Percentiles rank a stretch among this genome's conserved stretches.
Conservation (phyloP, 2,797 vertebrate species). For the Buceros bicornis region DNA sequence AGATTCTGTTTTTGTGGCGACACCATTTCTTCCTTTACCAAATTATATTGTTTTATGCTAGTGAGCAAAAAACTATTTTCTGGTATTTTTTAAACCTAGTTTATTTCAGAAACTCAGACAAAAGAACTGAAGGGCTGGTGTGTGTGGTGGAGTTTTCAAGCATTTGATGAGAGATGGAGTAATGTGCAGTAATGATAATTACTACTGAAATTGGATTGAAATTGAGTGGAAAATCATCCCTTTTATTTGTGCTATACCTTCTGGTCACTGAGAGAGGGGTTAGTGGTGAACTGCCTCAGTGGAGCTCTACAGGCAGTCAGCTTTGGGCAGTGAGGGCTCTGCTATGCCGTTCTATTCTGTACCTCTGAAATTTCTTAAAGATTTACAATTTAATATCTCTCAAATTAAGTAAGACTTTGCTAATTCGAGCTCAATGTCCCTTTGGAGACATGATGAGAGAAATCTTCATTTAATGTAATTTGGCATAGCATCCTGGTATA, state of each 20-base stretch:
- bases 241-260: neutral
- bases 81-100: neutral
- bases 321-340: neutral
- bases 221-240: neutral
- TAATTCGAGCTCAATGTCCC: neutral
- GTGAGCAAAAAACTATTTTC: neutral
- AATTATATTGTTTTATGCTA: neutral
- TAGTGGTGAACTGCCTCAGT: neutral
- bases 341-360: neutral
- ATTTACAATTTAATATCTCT: neutral
- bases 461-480: neutral
- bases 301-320: neutral
- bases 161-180: neutral
- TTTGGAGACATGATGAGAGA: neutral
- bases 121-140: neutral
- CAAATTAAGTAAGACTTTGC: neutral
- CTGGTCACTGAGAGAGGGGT: neutral
- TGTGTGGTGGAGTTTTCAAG: neutral
- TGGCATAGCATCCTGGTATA: neutral
- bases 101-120: neutral
- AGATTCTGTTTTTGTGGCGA: neutral
- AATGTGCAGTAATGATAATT: neutral
- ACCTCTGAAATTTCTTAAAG: neutral
- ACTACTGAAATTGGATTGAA: neutral
- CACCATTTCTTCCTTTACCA: neutral